Evolutionary conservation across 1,140 invertebrate species (phyloP).

Genomic region (Coelopa frigida): DNA sequence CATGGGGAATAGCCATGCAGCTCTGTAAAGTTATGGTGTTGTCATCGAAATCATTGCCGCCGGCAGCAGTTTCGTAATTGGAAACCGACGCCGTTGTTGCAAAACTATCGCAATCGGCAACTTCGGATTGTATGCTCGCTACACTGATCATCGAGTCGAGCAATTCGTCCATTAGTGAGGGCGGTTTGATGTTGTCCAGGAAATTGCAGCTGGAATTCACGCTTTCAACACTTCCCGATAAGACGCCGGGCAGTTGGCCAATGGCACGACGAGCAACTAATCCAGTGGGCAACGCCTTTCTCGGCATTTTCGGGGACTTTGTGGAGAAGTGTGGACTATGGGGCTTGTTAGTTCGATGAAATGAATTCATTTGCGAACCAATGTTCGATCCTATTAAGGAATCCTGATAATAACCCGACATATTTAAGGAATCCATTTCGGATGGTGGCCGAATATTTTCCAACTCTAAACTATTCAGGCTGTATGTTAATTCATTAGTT

Average conservation of each 20-base stretch:
- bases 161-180: conserved; percentile 70
- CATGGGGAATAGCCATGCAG: conserved; percentile 26
- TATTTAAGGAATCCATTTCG: conserved; percentile 51
- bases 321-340: conserved; percentile 36
- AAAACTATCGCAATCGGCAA: conserved; percentile 51
- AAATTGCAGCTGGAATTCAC: conserved; percentile 51
- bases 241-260: conserved; percentile 32
- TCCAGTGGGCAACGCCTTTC: conserved; percentile 61
- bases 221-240: conserved; percentile 44
- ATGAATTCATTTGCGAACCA: conserved; percentile 24
- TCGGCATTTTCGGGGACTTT: conserved; percentile 44
- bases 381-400: conserved; percentile 12
- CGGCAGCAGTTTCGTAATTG: conserved; percentile 38
- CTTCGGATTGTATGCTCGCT: conserved; percentile 71
- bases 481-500: conserved; percentile 50
- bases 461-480: conserved; percentile 57
- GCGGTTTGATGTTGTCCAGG: conserved; percentile 73
- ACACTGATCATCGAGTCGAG: conserved; percentile 77
- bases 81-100: conserved; percentile 39
- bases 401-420: conserved; percentile 27
- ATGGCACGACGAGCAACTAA: conserved; percentile 63
- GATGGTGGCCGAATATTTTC: conserved; percentile 74
- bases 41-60: conserved; percentile 53
- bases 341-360: conserved; percentile 14
- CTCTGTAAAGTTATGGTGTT: conserved; percentile 46